These are phyloP conservation scores for Cordilura impudica DNA, from an alignment of 2,888 invertebrate genomes.

Conservation along the genomic window DNA sequence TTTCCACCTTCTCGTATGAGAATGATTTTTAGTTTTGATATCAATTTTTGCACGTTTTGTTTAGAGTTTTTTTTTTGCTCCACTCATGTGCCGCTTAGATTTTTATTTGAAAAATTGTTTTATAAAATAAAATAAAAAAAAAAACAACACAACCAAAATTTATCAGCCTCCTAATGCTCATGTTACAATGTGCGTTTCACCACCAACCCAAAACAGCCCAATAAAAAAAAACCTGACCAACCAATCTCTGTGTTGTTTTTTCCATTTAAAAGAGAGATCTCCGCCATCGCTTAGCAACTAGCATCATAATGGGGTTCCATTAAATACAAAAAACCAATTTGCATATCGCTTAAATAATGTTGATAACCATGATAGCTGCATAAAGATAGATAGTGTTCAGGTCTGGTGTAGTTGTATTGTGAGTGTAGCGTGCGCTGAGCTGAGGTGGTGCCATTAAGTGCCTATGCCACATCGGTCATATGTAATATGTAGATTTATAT, in stretches of 20 bases:
- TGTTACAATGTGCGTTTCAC: constrained; percentile 32
- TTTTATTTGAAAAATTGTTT: constrained; percentile 62
- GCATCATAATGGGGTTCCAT: constrained; percentile 60
- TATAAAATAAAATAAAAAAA: constrained; percentile 20
- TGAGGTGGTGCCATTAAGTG: constrained; percentile 33
- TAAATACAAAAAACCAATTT: constrained; percentile 63
- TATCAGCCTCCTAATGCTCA: constrained; percentile 54
- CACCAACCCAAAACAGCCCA: not conserved
- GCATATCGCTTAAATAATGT: constrained; percentile 63
- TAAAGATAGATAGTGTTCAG: constrained; percentile 30
- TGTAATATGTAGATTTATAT: constrained; percentile 64
- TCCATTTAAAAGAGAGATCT: constrained; percentile 35
- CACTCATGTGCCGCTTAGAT: constrained; percentile 29
- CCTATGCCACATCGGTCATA: constrained; percentile 57
- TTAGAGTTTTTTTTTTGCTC: not conserved
- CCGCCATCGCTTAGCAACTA: constrained; percentile 60
- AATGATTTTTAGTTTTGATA: constrained; percentile 58
- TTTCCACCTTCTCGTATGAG: constrained; percentile 53
- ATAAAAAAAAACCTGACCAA: not conserved
- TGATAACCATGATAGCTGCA: constrained; percentile 60
- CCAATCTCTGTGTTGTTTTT: not conserved
- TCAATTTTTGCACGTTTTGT: constrained; percentile 54
- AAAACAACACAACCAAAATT: constrained; percentile 25
- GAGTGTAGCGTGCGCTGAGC: not conserved
- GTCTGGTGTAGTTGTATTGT: not conserved